phyloP scores from a whole-genome alignment of 2,888 invertebrate genomes.

The Sphecodes monilicornis region DNA sequence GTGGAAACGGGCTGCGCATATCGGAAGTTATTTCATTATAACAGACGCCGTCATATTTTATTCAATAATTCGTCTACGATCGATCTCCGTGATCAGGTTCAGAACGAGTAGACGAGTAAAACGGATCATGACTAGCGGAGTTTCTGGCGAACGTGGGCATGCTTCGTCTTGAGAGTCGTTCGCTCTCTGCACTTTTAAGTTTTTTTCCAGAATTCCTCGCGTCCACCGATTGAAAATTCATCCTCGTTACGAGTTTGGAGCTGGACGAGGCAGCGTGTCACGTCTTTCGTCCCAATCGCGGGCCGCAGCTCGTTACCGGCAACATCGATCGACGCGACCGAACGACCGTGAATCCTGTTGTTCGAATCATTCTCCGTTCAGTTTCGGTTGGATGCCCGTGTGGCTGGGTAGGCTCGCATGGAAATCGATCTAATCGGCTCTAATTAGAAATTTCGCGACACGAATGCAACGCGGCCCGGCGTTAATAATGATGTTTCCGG shows the following conservation, averaged over 20 bases:
- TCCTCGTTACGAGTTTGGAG: slow-evolving; percentile 23
- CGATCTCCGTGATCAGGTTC: slow-evolving; percentile 41
- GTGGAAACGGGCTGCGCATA: slow-evolving; percentile 11
- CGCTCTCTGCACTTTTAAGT: slow-evolving; percentile 61
- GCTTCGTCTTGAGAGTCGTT: slow-evolving; percentile 23
- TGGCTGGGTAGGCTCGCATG: neutral
- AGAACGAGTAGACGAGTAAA: slow-evolving; percentile 26
- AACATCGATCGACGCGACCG: slow-evolving; percentile 4
- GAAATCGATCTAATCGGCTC: slow-evolving; percentile 64
- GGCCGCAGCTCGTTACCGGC: neutral
- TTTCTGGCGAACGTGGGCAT: slow-evolving; percentile 13
- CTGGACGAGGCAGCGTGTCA: neutral
- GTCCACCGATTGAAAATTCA: slow-evolving; percentile 56
- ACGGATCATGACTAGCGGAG: slow-evolving; percentile 16
- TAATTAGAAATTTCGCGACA: slow-evolving; percentile 66
- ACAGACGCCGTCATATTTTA: slow-evolving; percentile 49
- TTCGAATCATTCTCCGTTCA: slow-evolving; percentile 3
- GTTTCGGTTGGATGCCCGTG: neutral
- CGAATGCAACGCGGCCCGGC: slow-evolving; percentile 43
- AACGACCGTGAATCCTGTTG: neutral
- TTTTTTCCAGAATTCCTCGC: slow-evolving; percentile 47
- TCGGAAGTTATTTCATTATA: slow-evolving; percentile 60
- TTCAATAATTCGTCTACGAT: slow-evolving; percentile 55
- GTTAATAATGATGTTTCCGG: slow-evolving; percentile 50
- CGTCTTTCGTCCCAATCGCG: neutral